Evolutionary conservation across 2,888 invertebrate genomes (phyloP), one percentile per base, ranked within the genome.

Genomic region (Dione vanillae): DNA sequence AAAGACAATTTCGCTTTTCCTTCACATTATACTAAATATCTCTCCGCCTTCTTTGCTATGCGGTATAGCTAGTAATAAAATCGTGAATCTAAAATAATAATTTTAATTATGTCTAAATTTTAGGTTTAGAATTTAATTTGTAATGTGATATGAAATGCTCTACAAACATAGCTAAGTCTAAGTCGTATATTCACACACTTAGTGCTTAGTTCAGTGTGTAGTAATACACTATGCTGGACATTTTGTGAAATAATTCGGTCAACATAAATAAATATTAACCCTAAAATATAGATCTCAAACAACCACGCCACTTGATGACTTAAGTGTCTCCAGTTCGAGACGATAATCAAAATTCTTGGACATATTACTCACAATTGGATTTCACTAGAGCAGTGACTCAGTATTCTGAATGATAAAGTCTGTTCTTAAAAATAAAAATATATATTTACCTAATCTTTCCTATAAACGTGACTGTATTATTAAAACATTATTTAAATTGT

Each of bases 341-440:
- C 62, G 40, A 69, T 73, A 69, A 69, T 71, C 54, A 69, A 71
- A 73, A 73, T 73, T 73, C 70, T 73, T 71, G 64, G 69, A 66
- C 65, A 73, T 68, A 73, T 73, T 73, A 73, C 70, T 71, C 73
- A 70, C 49, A 66, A 65, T 65, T 68, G 47, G 35, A 67, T 67
- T 59, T 73, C 69, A 69, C 65, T 71, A 68, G 58, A 43, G 35
- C 41, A 62, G n/a, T 73, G 73, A 73, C 49, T 73, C 73, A 73
- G 64, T 27, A 14, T 45, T 47, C 41, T 49, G 37, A n/a, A 27
- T 40, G 35, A 58, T 67, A 6, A 68, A 47, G 14, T 64, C 37
- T 49, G 35, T 14, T 9, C 16, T 35, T 64, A 40, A 64, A 62
- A 19, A 16, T 16, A n/a, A 47, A 49, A 64, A 49, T 27, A 41